Conservation (phyloP, 2,797 vertebrate genomes). For the Cuniculus paca region DNA sequence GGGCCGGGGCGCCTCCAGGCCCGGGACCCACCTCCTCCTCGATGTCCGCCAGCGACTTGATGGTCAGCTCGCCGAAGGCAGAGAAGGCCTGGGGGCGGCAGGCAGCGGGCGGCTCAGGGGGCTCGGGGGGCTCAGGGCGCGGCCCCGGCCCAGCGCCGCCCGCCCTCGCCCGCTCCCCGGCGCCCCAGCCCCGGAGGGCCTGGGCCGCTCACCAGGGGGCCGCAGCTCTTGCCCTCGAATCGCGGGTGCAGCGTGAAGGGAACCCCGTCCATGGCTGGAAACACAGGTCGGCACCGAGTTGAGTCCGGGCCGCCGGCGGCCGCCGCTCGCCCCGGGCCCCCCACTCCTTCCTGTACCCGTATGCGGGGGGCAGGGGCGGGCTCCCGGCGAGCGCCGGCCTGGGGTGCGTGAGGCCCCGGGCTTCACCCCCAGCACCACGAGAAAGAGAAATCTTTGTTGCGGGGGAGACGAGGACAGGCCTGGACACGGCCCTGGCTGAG, state of each 20-base stretch:
- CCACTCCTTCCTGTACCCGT: not conserved
- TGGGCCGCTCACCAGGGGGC: constrained; percentile 81
- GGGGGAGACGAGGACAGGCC: not conserved
- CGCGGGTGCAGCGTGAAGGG: constrained; percentile 89
- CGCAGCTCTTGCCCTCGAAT: constrained; percentile 79
- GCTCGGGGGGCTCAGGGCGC: not conserved
- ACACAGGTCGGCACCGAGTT: not conserved
- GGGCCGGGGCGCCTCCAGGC: no score
- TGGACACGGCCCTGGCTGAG: not conserved
- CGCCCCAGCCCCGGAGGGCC: no score
- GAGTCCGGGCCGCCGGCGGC: not conserved
- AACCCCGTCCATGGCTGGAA: constrained; percentile 88
- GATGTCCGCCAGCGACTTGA: constrained; percentile 94
- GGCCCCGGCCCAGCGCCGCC: not conserved
- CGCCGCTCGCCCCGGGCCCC: not conserved
- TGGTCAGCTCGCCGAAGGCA: constrained; percentile 87
- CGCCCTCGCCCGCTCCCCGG: no score
- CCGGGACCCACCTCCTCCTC: constrained; percentile 92
- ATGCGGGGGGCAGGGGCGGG: no score
- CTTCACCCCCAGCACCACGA: not conserved
- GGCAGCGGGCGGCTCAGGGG: not conserved
- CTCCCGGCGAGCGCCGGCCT: not conserved
- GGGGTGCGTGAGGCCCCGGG: not conserved
- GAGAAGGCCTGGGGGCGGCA: constrained; percentile 87
- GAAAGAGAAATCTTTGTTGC: not conserved